A percentile compares a stretch with the other conserved stretches of the same genome.
Evolutionary conservation across 2,797 vertebrate genomes (phyloP).

Genomic region (Astyanax mexicanus): DNA sequence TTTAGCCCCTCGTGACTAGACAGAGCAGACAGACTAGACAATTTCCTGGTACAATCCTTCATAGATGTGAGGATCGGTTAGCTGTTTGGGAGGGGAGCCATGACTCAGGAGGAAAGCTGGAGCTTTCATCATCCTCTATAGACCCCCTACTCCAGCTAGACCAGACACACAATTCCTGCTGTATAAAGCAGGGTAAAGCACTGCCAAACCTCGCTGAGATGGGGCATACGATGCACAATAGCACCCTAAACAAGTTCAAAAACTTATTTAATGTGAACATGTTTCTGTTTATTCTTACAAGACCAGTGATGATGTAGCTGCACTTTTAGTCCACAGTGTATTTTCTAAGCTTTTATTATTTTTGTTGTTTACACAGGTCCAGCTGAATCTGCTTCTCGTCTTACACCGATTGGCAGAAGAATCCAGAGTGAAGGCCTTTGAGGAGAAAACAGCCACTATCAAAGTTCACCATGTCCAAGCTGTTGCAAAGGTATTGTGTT

Average conservation of each 20-base stretch:
- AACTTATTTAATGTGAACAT: too few species aligned
- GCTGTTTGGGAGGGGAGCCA: constrained; percentile 7
- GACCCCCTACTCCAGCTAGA: constrained; percentile 7
- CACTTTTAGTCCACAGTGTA: background rate
- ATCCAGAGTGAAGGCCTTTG: constrained; percentile 85
- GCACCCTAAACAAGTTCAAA: background rate
- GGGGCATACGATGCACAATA: background rate
- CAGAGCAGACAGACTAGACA: constrained; percentile 64
- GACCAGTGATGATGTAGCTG: background rate
- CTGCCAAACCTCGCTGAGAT: background rate
- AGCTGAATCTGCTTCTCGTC: constrained; percentile 87
- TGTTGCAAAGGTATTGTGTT: constrained; percentile 75
- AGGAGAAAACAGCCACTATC: constrained; percentile 83
- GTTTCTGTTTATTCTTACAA: background rate
- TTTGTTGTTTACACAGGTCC: constrained; percentile 78
- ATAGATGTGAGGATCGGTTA: constrained; percentile 25
- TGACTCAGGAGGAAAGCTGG: background rate
- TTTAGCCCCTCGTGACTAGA: constrained; percentile 32
- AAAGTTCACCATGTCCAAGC: constrained; percentile 81
- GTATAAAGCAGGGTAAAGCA: background rate
- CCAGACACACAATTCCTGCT: background rate
- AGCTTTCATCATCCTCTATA: background rate
- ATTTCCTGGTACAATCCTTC: constrained; percentile 71
- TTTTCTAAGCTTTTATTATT: constrained; percentile 31
- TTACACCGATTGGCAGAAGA: constrained; percentile 87